phyloP scores from a whole-genome alignment of 2,797 vertebrate genomes.

The Florisuga fusca region DNA sequence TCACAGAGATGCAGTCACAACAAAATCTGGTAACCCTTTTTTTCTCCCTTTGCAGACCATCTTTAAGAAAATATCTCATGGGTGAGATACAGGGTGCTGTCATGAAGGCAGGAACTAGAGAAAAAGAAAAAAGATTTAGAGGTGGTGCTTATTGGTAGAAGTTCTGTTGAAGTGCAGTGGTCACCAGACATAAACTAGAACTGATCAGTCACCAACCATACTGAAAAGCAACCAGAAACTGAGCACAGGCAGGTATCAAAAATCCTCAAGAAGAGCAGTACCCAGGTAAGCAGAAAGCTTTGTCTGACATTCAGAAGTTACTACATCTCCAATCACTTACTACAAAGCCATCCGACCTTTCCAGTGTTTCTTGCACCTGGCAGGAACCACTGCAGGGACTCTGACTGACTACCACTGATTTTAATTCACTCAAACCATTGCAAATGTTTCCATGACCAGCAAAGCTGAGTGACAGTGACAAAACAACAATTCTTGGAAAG shows the following conservation, averaged over 20 bases:
- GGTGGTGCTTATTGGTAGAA: not conserved
- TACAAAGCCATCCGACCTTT: not conserved
- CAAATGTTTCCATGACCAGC: not conserved
- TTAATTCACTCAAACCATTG: not conserved
- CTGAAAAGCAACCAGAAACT: not conserved
- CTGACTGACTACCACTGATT: rapidly evolving
- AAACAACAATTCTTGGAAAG: not conserved
- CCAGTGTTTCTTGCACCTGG: not conserved
- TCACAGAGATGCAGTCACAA: conserved; percentile 25
- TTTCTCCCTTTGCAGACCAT: not conserved
- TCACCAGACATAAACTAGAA: not conserved
- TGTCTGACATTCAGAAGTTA: not conserved
- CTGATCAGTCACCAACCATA: not conserved
- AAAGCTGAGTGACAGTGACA: not conserved
- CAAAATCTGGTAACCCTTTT: not conserved
- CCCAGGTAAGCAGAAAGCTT: not conserved
- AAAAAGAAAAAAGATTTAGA: not conserved
- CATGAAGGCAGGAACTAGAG: not conserved
- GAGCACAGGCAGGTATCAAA: not conserved
- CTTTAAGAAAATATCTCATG: not conserved
- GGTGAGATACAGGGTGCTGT: not conserved
- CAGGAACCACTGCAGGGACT: not conserved
- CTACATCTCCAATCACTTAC: not conserved
- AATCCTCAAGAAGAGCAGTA: not conserved
- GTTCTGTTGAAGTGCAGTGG: not conserved